Base-by-base conservation (phyloP, 2,888 invertebrate genomes). In the Lasius fuliginosus region DNA sequence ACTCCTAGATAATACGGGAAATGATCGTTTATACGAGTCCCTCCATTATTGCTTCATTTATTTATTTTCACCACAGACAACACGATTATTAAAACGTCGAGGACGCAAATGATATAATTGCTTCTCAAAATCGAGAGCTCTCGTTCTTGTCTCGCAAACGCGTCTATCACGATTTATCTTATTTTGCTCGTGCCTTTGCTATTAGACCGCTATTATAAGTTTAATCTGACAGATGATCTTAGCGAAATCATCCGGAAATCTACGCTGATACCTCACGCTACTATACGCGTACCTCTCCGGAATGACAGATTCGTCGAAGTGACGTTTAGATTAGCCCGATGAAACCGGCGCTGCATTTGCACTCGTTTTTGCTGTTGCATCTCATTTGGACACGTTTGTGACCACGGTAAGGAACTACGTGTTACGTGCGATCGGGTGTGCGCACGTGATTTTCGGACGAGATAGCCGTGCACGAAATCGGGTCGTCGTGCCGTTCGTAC, bases 261-360 rank as follows among this genome's bases (percentile, higher is more conserved):
- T 18, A 27, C 2, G 42, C 46, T 12, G 36, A 6, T 53, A 42
- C 23, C 23, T 23, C 23, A 23, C 12, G 27, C 8, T 40, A 60
- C 46, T 33, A n/a, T n/a, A 53, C 60, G 49, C 58, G 33, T 64
- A 33, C 27, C 60, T 36, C 62, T 76, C 81, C 68, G 84, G 85
- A 90, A 86, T 81, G 84, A 79, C 42, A 64, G 82, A 90, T 82
- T 75, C 81, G 53, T 68, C 30, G 82, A 87, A 88, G 86, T 84
- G 88, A 90, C 85, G 83, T 88, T 89, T 83, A 86, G 89, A 89
- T 90, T 90, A 88, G 85, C 40, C 18, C 15, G 40, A 58, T 36
- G 71, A 18, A 53, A 81, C 46, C 71, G 60, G 30, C 40, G 15
- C 18, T 30, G 58, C 46, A 64, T 67, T 23, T 18, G 27, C 42